A percentile compares a stretch with the other conserved stretches of the same genome.
Evolutionary conservation across 2,888 invertebrate species (phyloP).

Genomic region (Cantharis lateralis): DNA sequence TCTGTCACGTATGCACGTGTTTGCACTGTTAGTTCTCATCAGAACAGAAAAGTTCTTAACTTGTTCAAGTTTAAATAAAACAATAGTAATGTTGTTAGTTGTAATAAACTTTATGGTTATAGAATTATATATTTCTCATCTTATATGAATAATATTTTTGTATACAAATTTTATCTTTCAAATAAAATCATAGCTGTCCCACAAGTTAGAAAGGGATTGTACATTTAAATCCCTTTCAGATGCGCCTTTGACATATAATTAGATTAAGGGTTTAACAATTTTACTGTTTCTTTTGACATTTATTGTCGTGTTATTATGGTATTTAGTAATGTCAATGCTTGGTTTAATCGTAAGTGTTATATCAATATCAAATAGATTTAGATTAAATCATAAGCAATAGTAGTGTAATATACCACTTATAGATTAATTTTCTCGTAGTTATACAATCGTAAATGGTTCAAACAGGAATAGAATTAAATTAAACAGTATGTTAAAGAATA

Average conservation of each 20-base stretch:
- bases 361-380: background rate
- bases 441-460: too few relatives aligned
- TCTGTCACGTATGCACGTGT: background rate
- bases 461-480: background rate
- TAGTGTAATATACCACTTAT: background rate
- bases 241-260: background rate
- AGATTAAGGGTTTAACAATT: background rate
- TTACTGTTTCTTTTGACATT: background rate
- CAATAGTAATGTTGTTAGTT: background rate
- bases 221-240: background rate
- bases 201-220: background rate
- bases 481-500: background rate
- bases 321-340: background rate
- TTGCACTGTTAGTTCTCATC: background rate
- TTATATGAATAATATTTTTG: background rate
- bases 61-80: background rate
- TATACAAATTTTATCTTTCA: background rate
- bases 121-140: background rate
- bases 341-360: background rate
- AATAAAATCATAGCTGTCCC: background rate
- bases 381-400: background rate
- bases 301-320: background rate
- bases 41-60: background rate
- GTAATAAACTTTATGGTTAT: background rate
- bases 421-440: too few relatives aligned